Evolutionary conservation across 1,140 invertebrate genomes (phyloP).

Genomic region (Bombus picipes): DNA sequence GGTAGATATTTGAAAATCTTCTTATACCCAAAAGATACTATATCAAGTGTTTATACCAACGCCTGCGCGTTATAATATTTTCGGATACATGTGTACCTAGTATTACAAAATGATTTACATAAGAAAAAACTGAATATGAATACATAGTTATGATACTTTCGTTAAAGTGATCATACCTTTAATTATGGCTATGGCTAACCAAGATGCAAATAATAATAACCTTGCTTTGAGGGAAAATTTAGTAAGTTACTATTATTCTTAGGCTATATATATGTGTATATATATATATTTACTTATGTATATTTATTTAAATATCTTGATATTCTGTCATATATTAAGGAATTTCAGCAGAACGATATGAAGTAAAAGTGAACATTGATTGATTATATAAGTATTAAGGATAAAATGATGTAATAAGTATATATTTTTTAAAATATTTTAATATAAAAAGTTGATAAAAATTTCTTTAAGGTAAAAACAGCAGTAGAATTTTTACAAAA

Average conservation of each 20-base stretch:
- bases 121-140: conserved; percentile 14
- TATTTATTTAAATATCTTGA: conserved; percentile 17
- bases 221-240: conserved; percentile 69
- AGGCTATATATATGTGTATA: conserved; percentile 20
- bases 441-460: not conserved
- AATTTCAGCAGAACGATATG: not conserved
- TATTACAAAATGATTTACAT: conserved; percentile 55
- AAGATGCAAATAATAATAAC: conserved; percentile 65
- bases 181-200: conserved; percentile 67
- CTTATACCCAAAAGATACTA: not conserved
- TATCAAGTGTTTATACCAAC: conserved; percentile 35
- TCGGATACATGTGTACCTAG: conserved; percentile 26
- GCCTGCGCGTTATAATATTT: conserved; percentile 34
- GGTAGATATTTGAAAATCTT: not conserved
- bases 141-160: conserved; percentile 27
- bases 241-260: conserved; percentile 63
- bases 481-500: conserved; percentile 94
- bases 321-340: not conserved
- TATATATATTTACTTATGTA: conserved; percentile 17
- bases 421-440: not conserved
- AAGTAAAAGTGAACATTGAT: not conserved
- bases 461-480: conserved; percentile 87
- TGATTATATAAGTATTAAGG: not conserved
- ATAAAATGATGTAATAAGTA: not conserved
- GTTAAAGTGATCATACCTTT: not conserved